Conservation (phyloP, 2,113 vertebrate species). For the Indicator maculatus region DNA sequence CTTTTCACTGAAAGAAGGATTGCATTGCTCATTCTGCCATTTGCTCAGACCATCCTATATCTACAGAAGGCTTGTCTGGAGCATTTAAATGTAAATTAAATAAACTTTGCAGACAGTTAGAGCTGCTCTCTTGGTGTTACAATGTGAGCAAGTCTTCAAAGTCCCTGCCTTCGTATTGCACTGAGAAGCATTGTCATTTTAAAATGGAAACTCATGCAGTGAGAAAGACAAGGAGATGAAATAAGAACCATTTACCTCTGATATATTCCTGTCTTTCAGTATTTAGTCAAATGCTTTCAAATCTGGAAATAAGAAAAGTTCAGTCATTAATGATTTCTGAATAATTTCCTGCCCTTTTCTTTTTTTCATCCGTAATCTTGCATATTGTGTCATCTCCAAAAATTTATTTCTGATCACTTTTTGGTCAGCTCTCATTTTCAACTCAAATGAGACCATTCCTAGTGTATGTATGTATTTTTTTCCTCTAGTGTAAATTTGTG, state of each 20-base stretch:
- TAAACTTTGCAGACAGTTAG: background rate
- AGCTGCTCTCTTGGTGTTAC: background rate
- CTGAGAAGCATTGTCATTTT: background rate
- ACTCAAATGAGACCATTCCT: background rate
- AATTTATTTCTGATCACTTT: background rate
- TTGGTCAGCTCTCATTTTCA: background rate
- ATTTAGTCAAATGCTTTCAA: background rate
- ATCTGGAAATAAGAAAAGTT: background rate
- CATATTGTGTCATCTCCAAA: background rate
- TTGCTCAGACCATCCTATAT: background rate
- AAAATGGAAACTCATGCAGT: background rate
- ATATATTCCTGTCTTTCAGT: background rate
- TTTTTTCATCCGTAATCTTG: background rate
- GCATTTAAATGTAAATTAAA: background rate
- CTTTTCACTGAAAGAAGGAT: background rate
- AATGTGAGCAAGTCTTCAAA: background rate
- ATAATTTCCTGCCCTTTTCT: too few species aligned
- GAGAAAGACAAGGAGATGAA: background rate
- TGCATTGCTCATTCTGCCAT: background rate
- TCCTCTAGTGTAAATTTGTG: background rate
- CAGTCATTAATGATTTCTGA: background rate
- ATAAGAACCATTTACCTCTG: background rate
- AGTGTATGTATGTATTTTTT: background rate
- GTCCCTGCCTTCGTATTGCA: background rate
- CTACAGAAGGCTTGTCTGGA: background rate